These are phyloP conservation scores for Isoperla grammatica DNA, from an alignment of 2,888 invertebrate genomes.

Conservation along the genomic window DNA sequence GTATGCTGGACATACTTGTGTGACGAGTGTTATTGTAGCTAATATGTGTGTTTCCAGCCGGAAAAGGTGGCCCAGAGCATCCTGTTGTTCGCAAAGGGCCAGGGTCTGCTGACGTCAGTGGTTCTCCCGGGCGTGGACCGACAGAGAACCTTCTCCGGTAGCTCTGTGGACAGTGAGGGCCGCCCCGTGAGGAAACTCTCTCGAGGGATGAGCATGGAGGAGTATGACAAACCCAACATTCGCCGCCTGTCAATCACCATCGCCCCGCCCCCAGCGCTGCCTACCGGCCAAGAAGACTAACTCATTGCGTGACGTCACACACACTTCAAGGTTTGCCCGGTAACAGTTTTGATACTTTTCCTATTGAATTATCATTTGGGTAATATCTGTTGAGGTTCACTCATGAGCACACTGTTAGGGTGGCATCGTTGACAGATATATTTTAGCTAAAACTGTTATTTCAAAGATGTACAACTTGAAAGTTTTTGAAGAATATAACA, in stretches of 20 bases:
- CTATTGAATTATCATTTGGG: too few species aligned
- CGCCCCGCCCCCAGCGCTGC: constrained; percentile 27
- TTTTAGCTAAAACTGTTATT: too few species aligned
- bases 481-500: too few species aligned
- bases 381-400: too few species aligned
- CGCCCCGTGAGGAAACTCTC: constrained; percentile 45
- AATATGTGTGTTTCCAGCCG: constrained; percentile 68
- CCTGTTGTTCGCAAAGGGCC: constrained; percentile 82
- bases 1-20: too few species aligned
- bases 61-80: constrained; percentile 81
- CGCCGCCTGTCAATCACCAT: constrained; percentile 62
- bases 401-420: too few species aligned
- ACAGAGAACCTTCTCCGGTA: constrained; percentile 55
- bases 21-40: too few species aligned
- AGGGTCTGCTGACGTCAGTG: constrained; percentile 74
- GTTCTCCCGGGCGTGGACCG: constrained; percentile 76
- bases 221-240: constrained; percentile 75
- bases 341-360: too few species aligned
- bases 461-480: too few species aligned
- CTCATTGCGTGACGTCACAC: too few species aligned
- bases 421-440: too few species aligned
- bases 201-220: constrained; percentile 71
- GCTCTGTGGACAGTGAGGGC: constrained; percentile 47
- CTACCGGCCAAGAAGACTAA: constrained; percentile 23
- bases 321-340: too few species aligned